Conservation (phyloP, 1,140 invertebrate species). For the Melipona quadrifasciata region DNA sequence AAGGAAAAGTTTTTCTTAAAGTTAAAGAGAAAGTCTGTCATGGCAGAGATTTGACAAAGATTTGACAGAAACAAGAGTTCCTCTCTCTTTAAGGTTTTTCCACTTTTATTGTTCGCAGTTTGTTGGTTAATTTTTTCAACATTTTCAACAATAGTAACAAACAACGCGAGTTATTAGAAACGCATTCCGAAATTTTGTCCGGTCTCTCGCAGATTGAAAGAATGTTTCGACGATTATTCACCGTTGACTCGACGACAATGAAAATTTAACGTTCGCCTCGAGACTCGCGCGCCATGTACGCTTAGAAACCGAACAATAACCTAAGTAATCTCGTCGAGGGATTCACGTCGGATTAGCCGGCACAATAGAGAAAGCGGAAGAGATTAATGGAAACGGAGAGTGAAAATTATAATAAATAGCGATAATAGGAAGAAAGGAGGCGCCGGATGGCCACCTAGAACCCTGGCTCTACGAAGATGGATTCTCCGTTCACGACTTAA, state of each 20-base stretch:
- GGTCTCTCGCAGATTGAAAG: neutral
- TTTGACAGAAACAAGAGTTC: no score
- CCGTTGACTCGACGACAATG: neutral
- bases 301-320: neutral
- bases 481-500: neutral
- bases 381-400: conserved; percentile 49
- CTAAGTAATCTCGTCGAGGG: neutral
- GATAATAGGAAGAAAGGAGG: conserved; percentile 49
- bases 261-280: neutral
- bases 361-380: conserved; percentile 49
- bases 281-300: neutral
- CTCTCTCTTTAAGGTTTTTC: neutral
- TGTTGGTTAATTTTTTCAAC: no score
- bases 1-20: no score
- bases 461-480: neutral
- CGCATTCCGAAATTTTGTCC: neutral
- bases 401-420: conserved; percentile 42
- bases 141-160: no score
- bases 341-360: neutral
- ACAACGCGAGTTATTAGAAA: neutral
- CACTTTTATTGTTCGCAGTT: neutral
- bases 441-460: conserved; percentile 21
- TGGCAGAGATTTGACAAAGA: no score
- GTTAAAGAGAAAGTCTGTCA: no score
- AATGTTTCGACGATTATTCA: neutral